Percentiles rank a stretch among this genome's conserved stretches.
Conservation (phyloP, 2,888 invertebrate species). For the Yponomeuta malinellus region DNA sequence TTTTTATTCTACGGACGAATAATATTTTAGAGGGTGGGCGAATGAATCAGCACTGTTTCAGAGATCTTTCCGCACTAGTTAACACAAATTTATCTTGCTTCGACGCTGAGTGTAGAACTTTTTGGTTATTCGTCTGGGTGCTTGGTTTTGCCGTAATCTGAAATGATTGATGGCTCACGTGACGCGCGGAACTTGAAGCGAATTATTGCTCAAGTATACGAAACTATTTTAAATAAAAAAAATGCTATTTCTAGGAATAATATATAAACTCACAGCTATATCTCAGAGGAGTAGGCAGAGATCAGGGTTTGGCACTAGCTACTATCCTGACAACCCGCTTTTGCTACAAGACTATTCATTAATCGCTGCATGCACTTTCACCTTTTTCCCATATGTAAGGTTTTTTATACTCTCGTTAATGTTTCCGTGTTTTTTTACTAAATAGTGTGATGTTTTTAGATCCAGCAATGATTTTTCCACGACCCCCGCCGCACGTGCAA, state of each 20-base stretch:
- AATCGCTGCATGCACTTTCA: too few species aligned
- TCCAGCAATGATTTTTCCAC: neutral
- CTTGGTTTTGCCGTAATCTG: constrained; percentile 55
- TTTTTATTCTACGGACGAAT: constrained; percentile 36
- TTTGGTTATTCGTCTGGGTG: constrained; percentile 51
- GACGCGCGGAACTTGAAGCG: constrained; percentile 43
- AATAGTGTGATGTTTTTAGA: neutral
- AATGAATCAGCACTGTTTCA: constrained; percentile 47
- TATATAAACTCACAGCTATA: too few species aligned
- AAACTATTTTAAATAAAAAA: too few species aligned
- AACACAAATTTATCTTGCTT: constrained; percentile 45
- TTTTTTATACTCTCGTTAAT: constrained; percentile 16
- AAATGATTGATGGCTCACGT: constrained; percentile 51
- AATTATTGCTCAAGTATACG: constrained; percentile 40
- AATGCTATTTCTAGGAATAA: too few species aligned
- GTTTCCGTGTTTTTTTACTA: constrained; percentile 23
- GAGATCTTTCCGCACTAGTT: constrained; percentile 48
- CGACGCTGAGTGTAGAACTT: constrained; percentile 55
- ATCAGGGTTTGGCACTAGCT: too few species aligned
- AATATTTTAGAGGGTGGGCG: constrained; percentile 35
- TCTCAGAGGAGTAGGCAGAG: too few species aligned
- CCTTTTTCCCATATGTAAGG: too few species aligned
- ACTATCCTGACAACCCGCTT: too few species aligned
- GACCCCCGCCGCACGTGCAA: constrained; percentile 23
- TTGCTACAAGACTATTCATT: too few species aligned